These are phyloP conservation scores for Speoplatyrhinus poulsoni DNA, from an alignment of 2,113 vertebrate genomes.

Conservation along the genomic window DNA sequence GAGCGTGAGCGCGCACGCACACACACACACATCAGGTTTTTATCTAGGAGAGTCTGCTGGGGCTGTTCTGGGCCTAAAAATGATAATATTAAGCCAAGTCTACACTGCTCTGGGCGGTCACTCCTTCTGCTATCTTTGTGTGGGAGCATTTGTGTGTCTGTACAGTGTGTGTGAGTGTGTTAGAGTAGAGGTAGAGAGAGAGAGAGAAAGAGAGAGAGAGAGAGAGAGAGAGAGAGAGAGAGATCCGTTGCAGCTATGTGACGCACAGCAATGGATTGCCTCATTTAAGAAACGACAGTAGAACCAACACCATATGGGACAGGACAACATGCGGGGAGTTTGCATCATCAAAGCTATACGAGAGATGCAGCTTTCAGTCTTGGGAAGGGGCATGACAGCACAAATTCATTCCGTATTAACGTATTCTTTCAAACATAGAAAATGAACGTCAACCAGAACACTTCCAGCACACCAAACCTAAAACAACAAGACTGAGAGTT, in stretches of 20 bases:
- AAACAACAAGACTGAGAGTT: slow-evolving; percentile 30
- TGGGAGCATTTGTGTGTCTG: slow-evolving; percentile 22
- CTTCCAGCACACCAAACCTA: slow-evolving; percentile 63
- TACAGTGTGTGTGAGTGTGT: slow-evolving; percentile 12
- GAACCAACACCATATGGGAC: no score
- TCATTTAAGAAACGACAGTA: slow-evolving; percentile 1
- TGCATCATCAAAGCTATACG: background rate
- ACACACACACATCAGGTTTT: slow-evolving; percentile 29
- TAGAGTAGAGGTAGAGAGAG: background rate
- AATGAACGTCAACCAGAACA: slow-evolving; percentile 18
- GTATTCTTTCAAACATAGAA: slow-evolving; percentile 17
- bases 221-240: background rate
- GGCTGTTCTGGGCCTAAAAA: slow-evolving; percentile 42
- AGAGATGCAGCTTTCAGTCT: slow-evolving; percentile 36
- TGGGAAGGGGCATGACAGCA: slow-evolving; percentile 69
- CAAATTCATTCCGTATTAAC: slow-evolving; percentile 33
- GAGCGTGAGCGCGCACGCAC: background rate
- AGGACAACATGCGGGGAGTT: slow-evolving; percentile 44
- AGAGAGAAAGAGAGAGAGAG: background rate
- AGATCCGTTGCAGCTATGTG: slow-evolving; percentile 5
- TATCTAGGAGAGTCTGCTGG: slow-evolving; percentile 58
- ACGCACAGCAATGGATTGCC: slow-evolving; percentile 33
- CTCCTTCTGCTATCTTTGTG: slow-evolving; percentile 3
- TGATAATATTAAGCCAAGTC: slow-evolving; percentile 55
- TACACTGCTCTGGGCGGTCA: slow-evolving; percentile 35